These are phyloP conservation scores for Lucilia sericata DNA, from an alignment of 1,140 invertebrate species.

Conservation along the genomic window DNA sequence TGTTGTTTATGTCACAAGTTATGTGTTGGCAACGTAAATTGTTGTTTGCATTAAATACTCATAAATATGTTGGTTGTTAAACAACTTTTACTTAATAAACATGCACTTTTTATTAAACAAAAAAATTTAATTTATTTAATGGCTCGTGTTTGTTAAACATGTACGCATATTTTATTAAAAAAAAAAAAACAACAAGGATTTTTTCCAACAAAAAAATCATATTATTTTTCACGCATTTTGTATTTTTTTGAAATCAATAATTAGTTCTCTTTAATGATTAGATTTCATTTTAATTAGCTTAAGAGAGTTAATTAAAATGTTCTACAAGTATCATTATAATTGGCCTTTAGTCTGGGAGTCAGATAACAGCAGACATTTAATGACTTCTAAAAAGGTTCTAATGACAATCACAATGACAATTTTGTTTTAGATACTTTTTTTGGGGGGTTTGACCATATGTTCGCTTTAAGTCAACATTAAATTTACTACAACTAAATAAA, in stretches of 20 bases:
- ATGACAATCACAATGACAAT: conserved; percentile 42
- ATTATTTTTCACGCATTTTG: background rate
- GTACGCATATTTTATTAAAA: background rate
- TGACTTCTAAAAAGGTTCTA: background rate
- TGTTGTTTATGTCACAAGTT: background rate
- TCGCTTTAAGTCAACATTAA: background rate
- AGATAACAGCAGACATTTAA: background rate
- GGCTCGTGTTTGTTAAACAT: conserved; percentile 3
- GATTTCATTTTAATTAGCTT: background rate
- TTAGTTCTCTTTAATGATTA: no score
- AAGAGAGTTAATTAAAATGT: background rate
- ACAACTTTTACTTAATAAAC: conserved; percentile 22
- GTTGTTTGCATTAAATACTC: conserved; percentile 20
- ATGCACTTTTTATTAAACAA: background rate
- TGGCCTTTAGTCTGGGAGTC: background rate
- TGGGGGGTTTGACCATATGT: conserved; percentile 17
- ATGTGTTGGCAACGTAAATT: conserved; percentile 1
- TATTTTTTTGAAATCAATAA: background rate
- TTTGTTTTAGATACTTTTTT: background rate
- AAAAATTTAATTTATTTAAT: background rate
- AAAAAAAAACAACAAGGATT: no score
- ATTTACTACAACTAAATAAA: background rate
- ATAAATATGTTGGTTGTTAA: conserved; percentile 18
- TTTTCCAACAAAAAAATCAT: background rate
- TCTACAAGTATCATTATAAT: conserved; percentile 1